Percentiles rank a stretch among this genome's conserved stretches.
phyloP scores from a whole-genome alignment of 2,113 vertebrate species.

The Zosterops pallidus region DNA sequence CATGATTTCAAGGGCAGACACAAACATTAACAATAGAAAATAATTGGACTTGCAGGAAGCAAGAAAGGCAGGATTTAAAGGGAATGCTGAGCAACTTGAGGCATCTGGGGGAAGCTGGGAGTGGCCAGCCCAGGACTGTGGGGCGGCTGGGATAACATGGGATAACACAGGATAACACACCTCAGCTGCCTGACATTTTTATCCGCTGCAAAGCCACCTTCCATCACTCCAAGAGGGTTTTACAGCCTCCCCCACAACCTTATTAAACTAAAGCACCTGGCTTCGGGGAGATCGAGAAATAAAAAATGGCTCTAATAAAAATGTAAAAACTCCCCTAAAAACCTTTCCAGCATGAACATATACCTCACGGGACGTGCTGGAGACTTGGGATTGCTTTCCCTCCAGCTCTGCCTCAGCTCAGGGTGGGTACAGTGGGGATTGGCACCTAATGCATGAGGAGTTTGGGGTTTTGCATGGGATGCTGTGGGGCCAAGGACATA shows the following conservation, averaged over 20 bases:
- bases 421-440: not conserved
- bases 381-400: not conserved
- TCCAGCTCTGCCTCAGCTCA: not conserved
- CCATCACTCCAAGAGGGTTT: not conserved
- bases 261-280: constrained; percentile 59
- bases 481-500: not conserved
- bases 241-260: constrained; percentile 34
- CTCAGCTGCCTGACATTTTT: not conserved
- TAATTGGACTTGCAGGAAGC: not conserved
- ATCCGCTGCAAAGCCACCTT: not conserved
- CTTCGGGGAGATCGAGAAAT: not conserved
- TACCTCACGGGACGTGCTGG: not conserved
- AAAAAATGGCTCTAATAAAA: constrained; percentile 56
- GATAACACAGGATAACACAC: not conserved
- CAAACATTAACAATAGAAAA: constrained; percentile 21
- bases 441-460: accelerated
- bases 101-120: not conserved
- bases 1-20: not conserved
- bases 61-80: constrained; percentile 7
- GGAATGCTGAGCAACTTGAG: not conserved
- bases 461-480: not conserved
- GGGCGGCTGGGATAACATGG: accelerated
- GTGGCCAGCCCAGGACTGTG: accelerated
- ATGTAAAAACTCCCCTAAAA: constrained; percentile 45
- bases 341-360: not conserved